Evolutionary conservation across 1,140 invertebrate species (phyloP).

Genomic region (Eriosoma lanigerum): DNA sequence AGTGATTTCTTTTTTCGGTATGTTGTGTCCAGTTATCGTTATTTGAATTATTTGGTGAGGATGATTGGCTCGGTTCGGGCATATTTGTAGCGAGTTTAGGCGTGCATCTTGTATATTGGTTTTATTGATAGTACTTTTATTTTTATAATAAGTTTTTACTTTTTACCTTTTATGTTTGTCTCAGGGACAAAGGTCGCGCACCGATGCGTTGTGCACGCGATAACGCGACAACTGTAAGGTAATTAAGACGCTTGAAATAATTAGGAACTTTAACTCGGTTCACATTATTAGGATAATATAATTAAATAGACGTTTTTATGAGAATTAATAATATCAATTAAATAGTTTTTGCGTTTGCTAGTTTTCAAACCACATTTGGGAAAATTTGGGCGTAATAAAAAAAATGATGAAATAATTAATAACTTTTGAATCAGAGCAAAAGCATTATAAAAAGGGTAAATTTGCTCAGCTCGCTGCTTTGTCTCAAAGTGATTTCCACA

Average conservation of each 20-base stretch:
- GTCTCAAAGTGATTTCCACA: no score
- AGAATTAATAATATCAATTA: no score
- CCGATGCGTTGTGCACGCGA: background rate
- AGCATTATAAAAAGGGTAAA: no score
- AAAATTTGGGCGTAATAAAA: no score
- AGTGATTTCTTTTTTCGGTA: background rate
- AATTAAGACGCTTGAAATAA: background rate
- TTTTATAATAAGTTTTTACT: background rate
- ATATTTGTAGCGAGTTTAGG: background rate
- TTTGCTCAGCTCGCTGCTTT: no score
- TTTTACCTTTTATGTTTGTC: background rate
- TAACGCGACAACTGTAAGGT: background rate
- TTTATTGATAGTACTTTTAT: slow-evolving; percentile 4
- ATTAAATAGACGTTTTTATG: no score
- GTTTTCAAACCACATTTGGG: no score
- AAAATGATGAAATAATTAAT: no score
- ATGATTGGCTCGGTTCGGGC: background rate
- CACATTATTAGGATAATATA: no score
- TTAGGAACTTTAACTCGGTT: no score
- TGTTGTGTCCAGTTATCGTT: background rate
- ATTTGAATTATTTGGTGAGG: background rate
- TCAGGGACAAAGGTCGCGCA: background rate
- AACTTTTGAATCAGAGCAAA: no score
- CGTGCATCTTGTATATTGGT: background rate
- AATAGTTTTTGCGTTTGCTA: no score